Evolutionary conservation across 2,113 vertebrate genomes (phyloP).

Genomic region (Callorhinus ursinus): DNA sequence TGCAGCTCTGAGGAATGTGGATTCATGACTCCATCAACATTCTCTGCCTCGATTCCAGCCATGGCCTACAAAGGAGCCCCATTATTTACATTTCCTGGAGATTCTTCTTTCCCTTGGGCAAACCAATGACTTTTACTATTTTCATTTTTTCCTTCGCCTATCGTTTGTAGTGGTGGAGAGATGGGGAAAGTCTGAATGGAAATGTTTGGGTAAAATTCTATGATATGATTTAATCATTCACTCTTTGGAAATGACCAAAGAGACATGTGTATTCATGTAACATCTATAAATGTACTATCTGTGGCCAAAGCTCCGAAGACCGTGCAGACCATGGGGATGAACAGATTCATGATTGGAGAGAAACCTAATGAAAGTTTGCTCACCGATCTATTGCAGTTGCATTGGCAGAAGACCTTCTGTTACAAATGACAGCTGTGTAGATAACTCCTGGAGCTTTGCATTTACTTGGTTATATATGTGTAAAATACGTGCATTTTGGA

Average conservation of each 20-base stretch:
- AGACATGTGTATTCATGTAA: rapidly evolving
- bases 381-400: neutral
- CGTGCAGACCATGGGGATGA: rapidly evolving
- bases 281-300: neutral
- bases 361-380: neutral
- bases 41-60: neutral
- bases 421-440: neutral
- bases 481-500: neutral
- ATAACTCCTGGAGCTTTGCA: neutral
- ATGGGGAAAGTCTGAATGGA: neutral
- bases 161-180: neutral
- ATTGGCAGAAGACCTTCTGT: neutral
- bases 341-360: neutral
- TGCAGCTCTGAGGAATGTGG: too few relatives aligned
- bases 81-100: neutral
- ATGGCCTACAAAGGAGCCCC: neutral
- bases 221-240: neutral
- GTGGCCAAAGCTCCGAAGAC: neutral
- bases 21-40: neutral
- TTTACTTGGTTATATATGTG: too few relatives aligned
- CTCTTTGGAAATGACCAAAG: neutral
- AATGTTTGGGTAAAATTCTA: neutral
- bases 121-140: neutral
- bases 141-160: neutral
- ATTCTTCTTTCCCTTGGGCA: neutral